Conservation (phyloP, 2,888 invertebrate species). For the Gasteruption jaculator region DNA sequence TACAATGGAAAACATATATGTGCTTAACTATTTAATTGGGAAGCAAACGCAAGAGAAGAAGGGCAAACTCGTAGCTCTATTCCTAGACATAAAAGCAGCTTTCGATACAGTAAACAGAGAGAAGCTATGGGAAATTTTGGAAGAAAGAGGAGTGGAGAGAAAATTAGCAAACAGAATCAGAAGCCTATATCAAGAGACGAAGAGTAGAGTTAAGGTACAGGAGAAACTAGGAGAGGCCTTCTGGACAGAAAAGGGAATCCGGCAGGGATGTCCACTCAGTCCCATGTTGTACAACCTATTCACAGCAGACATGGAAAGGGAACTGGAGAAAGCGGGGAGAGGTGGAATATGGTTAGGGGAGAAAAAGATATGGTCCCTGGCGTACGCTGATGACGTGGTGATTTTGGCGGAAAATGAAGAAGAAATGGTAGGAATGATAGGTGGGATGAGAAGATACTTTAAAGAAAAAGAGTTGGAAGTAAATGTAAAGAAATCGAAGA, state of each 20-base stretch:
- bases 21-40: slow-evolving; percentile 7
- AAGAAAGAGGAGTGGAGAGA: background rate
- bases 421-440: background rate
- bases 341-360: background rate
- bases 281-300: background rate
- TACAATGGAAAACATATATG: slow-evolving; percentile 11
- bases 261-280: too few relatives aligned
- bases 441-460: background rate
- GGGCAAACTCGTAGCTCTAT: too few relatives aligned
- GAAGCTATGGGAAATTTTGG: background rate
- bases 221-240: too few relatives aligned
- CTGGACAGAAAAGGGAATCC: too few relatives aligned
- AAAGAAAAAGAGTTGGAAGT: background rate
- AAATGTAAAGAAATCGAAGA: background rate
- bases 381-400: too few relatives aligned
- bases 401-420: too few relatives aligned
- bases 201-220: too few relatives aligned
- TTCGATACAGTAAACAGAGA: slow-evolving; percentile 2
- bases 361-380: too few relatives aligned
- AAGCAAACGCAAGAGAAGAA: too few relatives aligned
- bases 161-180: background rate
- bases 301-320: background rate
- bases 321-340: background rate
- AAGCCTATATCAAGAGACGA: background rate
- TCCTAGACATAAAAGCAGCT: too few relatives aligned